Base-by-base conservation (phyloP, 2,888 invertebrate genomes). In the Calameuta idolon region DNA sequence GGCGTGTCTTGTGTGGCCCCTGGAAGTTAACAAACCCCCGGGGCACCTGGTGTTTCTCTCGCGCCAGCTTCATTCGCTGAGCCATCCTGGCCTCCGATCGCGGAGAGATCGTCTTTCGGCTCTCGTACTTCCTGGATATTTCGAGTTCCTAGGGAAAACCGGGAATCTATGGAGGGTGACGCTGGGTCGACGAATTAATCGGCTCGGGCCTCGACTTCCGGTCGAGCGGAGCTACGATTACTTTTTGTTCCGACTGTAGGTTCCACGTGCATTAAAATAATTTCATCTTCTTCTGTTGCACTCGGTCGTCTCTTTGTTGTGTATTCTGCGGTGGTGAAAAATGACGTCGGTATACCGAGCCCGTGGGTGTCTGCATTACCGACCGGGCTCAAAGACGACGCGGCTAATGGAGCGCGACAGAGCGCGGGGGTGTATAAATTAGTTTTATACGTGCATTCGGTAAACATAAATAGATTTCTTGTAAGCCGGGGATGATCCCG, bases 11-110 rank as follows among this genome's bases (percentile, higher is more conserved):
- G 87, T 85, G 86, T 81, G 79, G 81, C 79, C 79, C 79, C 76
- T 80, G 77, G 79, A 81, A 82, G 80, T 87, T 87, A 87, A 86
- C 87, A 87, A 88, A 87, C 85, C 84, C 84, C 81, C 77, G 83
- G 81, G 55, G 87, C 85, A 85, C 84, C 84, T 86, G 86, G 82
- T 80, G 82, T 81, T 23, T 35, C 74, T 74, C 74, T 11, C 5
- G 11, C 33, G 33, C 4, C 33, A 33, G 33, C 23, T 74, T 74
- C n/a, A 23, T 35, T 34, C 74, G 74, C 23, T 74, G 35, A 30
- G 31, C 71, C 23, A 2, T 55, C 23, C 55, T 4, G 40, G 5
- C 15, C 40, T 55, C 55, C 5, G 23, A 15, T 23, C 55, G 1
- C 23, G 5, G 0, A 1, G 55, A 23, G 23, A 15, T 55, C 55